A percentile compares a stretch with the other conserved stretches of the same genome.
These are phyloP conservation scores for Taxidea taxus DNA, from an alignment of 2,113 vertebrate species.

Conservation along the genomic window DNA sequence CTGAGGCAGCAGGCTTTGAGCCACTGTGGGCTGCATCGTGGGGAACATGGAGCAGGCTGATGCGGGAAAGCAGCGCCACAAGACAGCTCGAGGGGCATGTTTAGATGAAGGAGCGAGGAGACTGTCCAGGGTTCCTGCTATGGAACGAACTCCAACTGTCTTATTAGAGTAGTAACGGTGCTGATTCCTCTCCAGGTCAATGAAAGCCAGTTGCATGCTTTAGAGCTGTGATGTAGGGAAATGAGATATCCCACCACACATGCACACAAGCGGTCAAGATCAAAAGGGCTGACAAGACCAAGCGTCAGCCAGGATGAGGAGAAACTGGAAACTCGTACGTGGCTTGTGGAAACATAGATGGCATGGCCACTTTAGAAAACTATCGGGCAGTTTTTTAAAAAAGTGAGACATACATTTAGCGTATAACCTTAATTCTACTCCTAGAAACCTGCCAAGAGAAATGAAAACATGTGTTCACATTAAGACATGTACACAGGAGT, in stretches of 20 bases:
- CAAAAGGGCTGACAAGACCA: neutral
- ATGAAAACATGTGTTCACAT: neutral
- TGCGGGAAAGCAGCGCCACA: neutral
- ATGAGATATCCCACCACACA: neutral
- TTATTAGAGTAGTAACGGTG: neutral
- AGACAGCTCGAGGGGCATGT: accelerated
- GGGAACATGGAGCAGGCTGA: neutral
- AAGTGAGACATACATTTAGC: neutral
- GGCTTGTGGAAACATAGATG: neutral
- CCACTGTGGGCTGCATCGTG: accelerated
- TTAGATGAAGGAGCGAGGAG: neutral
- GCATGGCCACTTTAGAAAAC: neutral
- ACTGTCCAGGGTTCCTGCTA: accelerated
- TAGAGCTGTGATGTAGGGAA: neutral
- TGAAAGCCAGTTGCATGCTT: neutral
- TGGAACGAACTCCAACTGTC: neutral
- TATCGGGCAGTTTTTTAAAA: neutral
- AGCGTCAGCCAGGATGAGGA: neutral
- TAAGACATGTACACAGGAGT: neutral
- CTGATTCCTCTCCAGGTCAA: neutral
- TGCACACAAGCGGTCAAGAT: neutral
- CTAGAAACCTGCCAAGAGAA: neutral
- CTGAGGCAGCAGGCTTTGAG: neutral
- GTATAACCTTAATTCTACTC: neutral
- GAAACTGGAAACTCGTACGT: neutral